Evolutionary conservation across 2,888 invertebrate species (phyloP), one percentile per base, ranked within the genome.

Genomic region (Byasa hedistus): DNA sequence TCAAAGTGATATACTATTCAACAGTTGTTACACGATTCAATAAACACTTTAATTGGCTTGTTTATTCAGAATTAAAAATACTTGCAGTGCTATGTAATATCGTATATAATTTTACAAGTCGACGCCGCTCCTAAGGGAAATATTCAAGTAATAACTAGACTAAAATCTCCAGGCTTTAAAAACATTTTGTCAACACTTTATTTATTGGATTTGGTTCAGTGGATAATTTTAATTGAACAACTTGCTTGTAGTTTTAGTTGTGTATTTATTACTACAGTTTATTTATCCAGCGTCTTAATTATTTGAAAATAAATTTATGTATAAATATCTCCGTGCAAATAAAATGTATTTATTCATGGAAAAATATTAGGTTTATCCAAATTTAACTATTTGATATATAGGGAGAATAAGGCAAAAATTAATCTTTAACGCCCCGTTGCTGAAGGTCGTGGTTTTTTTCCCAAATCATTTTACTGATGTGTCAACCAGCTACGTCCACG

Each of bases 71-170:
- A 52, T 21, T 2, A n/a, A 52, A 52, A 52, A 22, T 52, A 21
- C 52, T 52, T 52, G 21, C n/a, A 52, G 44, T 15, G 21, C 19
- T 64, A 12, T 64, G 52, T 64, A 19, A 36, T 39, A 36, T 22
- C n/a, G 52, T 55, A 24, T 58, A 58, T 39, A 52, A 64, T 54
- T 59, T 64, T 58, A 23, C 39, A 64, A 23, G 32, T 55, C 52
- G 44, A 59, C 54, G 21, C 24, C 17, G 24, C 5, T 59, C 64
- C 64, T 64, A 22, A 24, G 59, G 59, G 64, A 64, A 64, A 64
- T 64, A 52, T 36, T 64, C 57, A 32, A 12, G 39, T 58, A 55
- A 64, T 44, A 58, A 44, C 44, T 4, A 57, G 52, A 36, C 22
- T 57, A 32, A 1, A 55, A 39, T 27, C 52, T 27, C 24, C 27